Evolutionary conservation across 2,888 invertebrate species (phyloP), one percentile per base, ranked within the genome.

Genomic region (Brenthis ino): DNA sequence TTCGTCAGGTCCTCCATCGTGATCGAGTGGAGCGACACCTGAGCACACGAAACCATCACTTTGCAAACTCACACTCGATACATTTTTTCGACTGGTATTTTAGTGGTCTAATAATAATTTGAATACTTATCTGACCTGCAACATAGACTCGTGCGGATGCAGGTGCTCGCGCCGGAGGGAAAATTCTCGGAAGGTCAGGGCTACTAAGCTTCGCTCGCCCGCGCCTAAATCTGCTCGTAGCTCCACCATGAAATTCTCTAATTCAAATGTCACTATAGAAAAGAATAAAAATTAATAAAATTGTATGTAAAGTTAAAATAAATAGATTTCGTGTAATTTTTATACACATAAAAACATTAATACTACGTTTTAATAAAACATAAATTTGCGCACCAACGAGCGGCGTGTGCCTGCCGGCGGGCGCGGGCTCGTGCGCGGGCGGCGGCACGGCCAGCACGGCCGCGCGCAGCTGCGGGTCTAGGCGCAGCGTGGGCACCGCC

Each of bases 1-100:
- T 96, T 96, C 8, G 97, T 94, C 4, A 98, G 93, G 88, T 99
- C 98, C 85, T 98, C 98, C 96, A 99, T 97, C 4, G 96, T 94
- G 28, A 99, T 94, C 0, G 98, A 97, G 75, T 97, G 95, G 8
- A 99, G 90, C 0, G 97, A 96, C 14, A 97, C 95, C 94, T 95
- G 77, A 0, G 1, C 11, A 55, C 51, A 43, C 11, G 16, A 37
- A 20, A n/a, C n/a, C 0, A 16, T n/a, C n/a, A 16, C 5, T 53
- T 53, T 53, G 16, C 5, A 53, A n/a, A 16, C 3, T 53, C 2
- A n/a, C 16, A 8, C 28, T 28, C 4, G 4, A 20, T 28, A 28
- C 3, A 4, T 4, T 28, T 28, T 28, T 53, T 14, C 3, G 3
- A 53, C n/a, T 53, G 11, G 14, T 8, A 16, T 16, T 8, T 53